Evolutionary conservation across 2,888 invertebrate species (phyloP), one percentile per base, ranked within the genome.

Genomic region (Tachystola acroxantha): DNA sequence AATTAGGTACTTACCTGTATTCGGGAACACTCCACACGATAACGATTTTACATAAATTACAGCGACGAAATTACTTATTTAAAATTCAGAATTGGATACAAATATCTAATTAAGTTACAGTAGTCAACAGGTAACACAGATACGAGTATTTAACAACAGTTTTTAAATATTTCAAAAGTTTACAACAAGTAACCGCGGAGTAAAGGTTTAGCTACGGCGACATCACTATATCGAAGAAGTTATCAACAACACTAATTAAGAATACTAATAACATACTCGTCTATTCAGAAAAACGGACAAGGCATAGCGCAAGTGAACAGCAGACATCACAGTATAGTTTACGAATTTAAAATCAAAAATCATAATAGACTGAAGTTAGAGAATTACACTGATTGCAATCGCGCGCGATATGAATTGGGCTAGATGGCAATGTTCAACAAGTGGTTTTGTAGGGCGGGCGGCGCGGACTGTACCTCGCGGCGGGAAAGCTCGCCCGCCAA

Each of bases 91-190:
- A 66, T 59, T 53, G 61, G 58, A 64, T 76, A 73, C 61, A 71
- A 68, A 73, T 58, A 68, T 69, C 53, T 56, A 66, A 55, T 59
- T 50, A 68, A 76, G 72, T 75, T 66, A n/a, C n/a, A 78, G 71
- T 80, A 84, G 78, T 80, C 72, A 85, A 85, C 84, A 82, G 77
- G 70, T 85, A 85, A 84, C 82, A 84, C 81, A 81, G 82, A 75
- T 80, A 68, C 59, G 74, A 81, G 79, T 79, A 68, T 72, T 67
- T 50, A 78, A 79, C 76, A 84, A 82, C 76, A 79, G 80, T 74
- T 66, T 38, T 57, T 77, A 82, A 78, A 84, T 72, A 76, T 78
- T 65, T 78, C 68, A 72, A 82, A 81, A 82, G 76, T n/a, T 76
- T 80, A 71, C 71, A 81, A 82, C 81, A 78, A 77, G 68, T 72